Percentiles rank a stretch among this genome's conserved stretches.
phyloP scores from a whole-genome alignment of 2,888 invertebrate species.

The Hedychridium roseum region DNA sequence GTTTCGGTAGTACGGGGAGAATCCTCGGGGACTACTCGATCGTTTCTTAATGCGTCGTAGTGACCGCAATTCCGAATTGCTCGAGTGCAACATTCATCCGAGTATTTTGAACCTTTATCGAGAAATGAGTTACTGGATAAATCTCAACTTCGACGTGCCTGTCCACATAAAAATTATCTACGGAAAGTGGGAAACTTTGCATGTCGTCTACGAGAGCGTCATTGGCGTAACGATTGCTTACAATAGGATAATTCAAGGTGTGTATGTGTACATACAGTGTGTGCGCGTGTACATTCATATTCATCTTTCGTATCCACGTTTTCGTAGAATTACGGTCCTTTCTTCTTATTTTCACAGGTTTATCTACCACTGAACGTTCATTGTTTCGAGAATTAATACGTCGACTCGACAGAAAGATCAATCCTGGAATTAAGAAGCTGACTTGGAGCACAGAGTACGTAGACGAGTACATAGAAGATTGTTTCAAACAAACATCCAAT shows the following conservation, averaged over 20 bases:
- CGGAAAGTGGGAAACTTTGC: slow-evolving; percentile 68
- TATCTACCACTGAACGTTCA: slow-evolving; percentile 79
- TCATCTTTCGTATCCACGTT: no score
- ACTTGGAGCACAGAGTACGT: slow-evolving; percentile 79
- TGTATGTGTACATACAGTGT: no score
- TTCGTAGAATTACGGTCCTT: no score
- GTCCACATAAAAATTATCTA: slow-evolving; percentile 73
- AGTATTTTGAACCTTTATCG: slow-evolving; percentile 74
- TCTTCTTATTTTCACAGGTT: slow-evolving; percentile 61
- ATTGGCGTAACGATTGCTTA: slow-evolving; percentile 77
- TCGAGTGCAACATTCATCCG: slow-evolving; percentile 84
- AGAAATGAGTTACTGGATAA: slow-evolving; percentile 79
- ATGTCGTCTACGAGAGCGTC: slow-evolving; percentile 76
- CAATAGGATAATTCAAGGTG: slow-evolving; percentile 75
- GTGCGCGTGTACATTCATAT: no score
- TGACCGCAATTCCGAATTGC: slow-evolving; percentile 66
- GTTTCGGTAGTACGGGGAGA: no score
- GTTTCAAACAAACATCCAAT: slow-evolving; percentile 72
- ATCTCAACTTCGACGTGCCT: slow-evolving; percentile 76
- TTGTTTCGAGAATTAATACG: slow-evolving; percentile 79
- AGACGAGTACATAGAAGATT: slow-evolving; percentile 77
- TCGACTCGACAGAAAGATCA: slow-evolving; percentile 71
- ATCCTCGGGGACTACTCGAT: slow-evolving; percentile 70
- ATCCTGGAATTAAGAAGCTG: slow-evolving; percentile 76
- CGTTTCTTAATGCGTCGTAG: slow-evolving; percentile 77